These are phyloP conservation scores for Eudyptes chrysolophus DNA, from an alignment of 2,113 vertebrate species.

Conservation along the genomic window DNA sequence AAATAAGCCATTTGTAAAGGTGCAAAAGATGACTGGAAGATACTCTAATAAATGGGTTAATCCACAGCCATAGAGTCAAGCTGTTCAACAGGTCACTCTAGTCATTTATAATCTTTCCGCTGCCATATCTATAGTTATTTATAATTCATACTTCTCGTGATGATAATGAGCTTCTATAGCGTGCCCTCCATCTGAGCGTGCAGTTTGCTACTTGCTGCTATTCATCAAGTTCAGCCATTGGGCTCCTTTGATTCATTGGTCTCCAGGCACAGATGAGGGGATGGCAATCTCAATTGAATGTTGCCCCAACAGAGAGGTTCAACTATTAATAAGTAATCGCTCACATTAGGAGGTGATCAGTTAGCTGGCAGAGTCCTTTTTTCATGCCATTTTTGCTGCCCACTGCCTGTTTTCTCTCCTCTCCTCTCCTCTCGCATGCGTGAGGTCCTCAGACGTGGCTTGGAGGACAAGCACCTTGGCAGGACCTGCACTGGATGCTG, in stretches of 20 bases:
- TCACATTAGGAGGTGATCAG: neutral
- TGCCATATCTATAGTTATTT: neutral
- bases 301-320: neutral
- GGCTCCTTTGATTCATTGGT: neutral
- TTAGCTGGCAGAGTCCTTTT: neutral
- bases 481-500: neutral
- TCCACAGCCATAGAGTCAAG: neutral
- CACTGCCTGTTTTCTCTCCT: neutral
- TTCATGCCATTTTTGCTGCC: neutral
- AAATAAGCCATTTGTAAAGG: neutral
- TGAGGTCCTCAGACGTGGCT: neutral
- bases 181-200: rapidly evolving
- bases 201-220: neutral
- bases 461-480: rapidly evolving
- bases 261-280: neutral
- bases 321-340: neutral
- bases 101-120: neutral
- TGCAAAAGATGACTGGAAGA: neutral
- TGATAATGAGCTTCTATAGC: neutral
- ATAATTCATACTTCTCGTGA: neutral
- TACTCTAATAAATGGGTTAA: neutral
- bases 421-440: neutral
- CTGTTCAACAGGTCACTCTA: neutral
- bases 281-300: neutral
- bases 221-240: neutral